Percentiles rank a stretch among this genome's conserved stretches.
Evolutionary conservation across 2,797 vertebrate genomes (phyloP).

Genomic region (Adrianichthys oophorus): DNA sequence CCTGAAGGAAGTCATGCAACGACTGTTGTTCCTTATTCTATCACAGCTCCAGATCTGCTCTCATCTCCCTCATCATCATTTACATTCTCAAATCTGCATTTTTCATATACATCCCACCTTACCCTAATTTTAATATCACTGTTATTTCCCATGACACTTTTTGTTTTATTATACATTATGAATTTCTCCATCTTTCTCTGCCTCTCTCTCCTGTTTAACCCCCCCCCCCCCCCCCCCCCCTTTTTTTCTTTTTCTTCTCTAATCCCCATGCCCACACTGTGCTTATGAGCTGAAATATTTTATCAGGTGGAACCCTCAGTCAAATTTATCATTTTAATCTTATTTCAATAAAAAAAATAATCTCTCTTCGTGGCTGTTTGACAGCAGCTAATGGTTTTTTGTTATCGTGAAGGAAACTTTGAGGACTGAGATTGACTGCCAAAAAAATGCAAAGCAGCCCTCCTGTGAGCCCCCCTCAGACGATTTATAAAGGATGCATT

Average conservation of each 20-base stretch:
- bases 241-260: constrained; percentile 63
- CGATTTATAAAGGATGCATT: constrained; percentile 77
- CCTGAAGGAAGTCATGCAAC: too few relatives aligned
- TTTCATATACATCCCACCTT: constrained; percentile 81
- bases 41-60: constrained; percentile 53
- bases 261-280: constrained; percentile 86
- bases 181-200: constrained; percentile 69
- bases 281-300: constrained; percentile 98
- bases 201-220: constrained; percentile 34
- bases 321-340: constrained; percentile 93
- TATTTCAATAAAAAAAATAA: constrained; percentile 98
- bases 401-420: constrained; percentile 89
- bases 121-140: constrained; percentile 84
- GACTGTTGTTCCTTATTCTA: constrained; percentile 38
- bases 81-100: constrained; percentile 83
- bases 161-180: constrained; percentile 87
- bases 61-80: constrained; percentile 70
- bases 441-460: constrained; percentile 76
- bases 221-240: not conserved
- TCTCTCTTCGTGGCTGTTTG: constrained; percentile 85
- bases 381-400: constrained; percentile 92
- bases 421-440: constrained; percentile 77
- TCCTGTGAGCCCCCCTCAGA: constrained; percentile 49
- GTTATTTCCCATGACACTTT: constrained; percentile 86
- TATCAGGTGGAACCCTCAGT: constrained; percentile 89